A percentile compares a stretch with the other conserved stretches of the same genome.
Evolutionary conservation across 1,140 invertebrate species (phyloP).

Genomic region (Paramacrobiotus metropolitanus): DNA sequence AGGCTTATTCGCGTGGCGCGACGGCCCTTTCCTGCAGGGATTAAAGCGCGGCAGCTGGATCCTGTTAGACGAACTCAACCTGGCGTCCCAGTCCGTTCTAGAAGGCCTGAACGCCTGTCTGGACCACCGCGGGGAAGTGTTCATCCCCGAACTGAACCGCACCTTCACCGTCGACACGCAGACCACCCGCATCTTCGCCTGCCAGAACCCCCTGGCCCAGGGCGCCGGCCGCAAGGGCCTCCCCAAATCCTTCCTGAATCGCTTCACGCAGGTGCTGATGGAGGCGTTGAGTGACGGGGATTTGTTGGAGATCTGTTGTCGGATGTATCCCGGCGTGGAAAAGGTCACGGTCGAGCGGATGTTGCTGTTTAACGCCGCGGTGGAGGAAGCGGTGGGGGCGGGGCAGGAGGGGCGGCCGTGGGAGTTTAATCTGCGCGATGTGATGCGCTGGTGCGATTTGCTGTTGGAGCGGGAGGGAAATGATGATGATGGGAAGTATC

Average conservation of each 20-base stretch:
- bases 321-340: constrained; percentile 25
- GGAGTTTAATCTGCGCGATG: constrained; percentile 89
- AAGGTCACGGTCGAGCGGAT: constrained; percentile 36
- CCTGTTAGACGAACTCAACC: constrained; percentile 88
- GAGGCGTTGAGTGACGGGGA: constrained; percentile 52
- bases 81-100: constrained; percentile 89
- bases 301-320: constrained; percentile 32
- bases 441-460: constrained; percentile 69
- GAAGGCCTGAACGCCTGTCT: constrained; percentile 95
- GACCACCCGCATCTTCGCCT: constrained; percentile 71
- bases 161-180: constrained; percentile 45
- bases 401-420: constrained; percentile 53
- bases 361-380: constrained; percentile 49
- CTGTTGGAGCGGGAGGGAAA: background rate
- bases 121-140: constrained; percentile 88
- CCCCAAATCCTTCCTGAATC: constrained; percentile 86
- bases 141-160: constrained; percentile 71
- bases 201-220: constrained; percentile 90
- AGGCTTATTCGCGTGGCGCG: constrained; percentile 77
- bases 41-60: constrained; percentile 84
- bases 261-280: constrained; percentile 87
- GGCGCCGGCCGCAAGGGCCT: constrained; percentile 82
- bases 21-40: constrained; percentile 79
- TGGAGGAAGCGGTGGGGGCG: constrained; percentile 38
- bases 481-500: background rate